Conservation (phyloP, 2,113 vertebrate species). For the Tragelaphus scriptus region DNA sequence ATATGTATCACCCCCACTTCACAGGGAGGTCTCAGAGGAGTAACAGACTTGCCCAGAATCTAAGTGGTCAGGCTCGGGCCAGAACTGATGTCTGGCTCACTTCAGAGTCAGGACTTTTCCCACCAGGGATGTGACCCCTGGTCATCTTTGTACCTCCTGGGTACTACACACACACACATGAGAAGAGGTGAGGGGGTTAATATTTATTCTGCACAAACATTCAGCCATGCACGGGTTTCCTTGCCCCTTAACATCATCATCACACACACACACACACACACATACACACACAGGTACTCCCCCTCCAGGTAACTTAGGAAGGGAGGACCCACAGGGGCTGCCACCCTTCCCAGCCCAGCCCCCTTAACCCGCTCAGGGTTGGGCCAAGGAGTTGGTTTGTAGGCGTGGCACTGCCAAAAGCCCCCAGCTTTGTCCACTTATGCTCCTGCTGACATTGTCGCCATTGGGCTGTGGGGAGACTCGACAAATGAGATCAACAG, state of each 20-base stretch:
- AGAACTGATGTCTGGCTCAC: background rate
- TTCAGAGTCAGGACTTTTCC: background rate
- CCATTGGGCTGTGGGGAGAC: fast-evolving
- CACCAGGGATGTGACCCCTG: background rate
- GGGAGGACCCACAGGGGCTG: fast-evolving
- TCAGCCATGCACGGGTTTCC: background rate
- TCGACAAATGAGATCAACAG: background rate
- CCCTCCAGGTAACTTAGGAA: too few relatives aligned
- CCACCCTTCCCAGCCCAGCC: too few relatives aligned
- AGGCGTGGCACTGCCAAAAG: fast-evolving
- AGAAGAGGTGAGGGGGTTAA: background rate
- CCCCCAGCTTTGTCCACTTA: fast-evolving
- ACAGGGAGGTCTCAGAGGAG: background rate
- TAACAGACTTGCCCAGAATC: background rate
- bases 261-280: too few relatives aligned
- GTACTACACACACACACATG: background rate
- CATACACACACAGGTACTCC: background rate
- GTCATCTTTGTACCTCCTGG: background rate
- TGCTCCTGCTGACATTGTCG: fast-evolving
- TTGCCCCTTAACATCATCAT: too few relatives aligned
- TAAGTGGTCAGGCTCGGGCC: background rate
- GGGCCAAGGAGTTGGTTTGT: background rate
- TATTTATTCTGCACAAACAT: background rate
- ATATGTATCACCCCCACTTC: background rate
- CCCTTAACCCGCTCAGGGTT: too few relatives aligned